phyloP scores from a whole-genome alignment of 2,888 invertebrate species.

The Apamea sordens region DNA sequence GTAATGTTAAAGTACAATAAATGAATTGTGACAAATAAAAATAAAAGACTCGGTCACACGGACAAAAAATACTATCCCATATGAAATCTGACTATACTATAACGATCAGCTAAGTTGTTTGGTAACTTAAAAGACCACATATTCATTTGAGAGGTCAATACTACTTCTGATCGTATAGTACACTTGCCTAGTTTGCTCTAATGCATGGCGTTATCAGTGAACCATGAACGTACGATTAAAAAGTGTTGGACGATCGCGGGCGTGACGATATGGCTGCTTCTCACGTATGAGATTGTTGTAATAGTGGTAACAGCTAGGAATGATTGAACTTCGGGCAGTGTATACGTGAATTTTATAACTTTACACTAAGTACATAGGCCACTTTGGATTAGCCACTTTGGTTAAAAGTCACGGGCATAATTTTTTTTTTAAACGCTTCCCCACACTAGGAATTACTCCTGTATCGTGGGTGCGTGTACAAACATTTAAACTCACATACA shows the following conservation, averaged over 20 bases:
- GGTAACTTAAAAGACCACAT: background rate
- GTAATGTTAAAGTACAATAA: too few species aligned
- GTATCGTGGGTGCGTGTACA: too few species aligned
- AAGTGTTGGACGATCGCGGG: constrained; percentile 16
- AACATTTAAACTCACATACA: too few species aligned
- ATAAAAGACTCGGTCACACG: background rate
- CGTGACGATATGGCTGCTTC: constrained; percentile 39
- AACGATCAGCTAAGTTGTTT: background rate
- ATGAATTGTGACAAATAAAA: background rate
- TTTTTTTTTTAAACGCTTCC: too few species aligned
- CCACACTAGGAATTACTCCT: too few species aligned
- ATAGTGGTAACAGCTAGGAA: constrained; percentile 6
- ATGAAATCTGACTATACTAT: background rate
- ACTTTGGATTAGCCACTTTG: background rate
- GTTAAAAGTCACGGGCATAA: background rate
- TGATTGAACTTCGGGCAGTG: background rate
- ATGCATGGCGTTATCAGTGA: constrained; percentile 13
- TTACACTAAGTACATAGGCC: background rate
- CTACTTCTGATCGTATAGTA: background rate
- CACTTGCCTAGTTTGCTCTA: background rate
- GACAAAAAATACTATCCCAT: background rate
- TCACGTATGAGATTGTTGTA: constrained; percentile 40
- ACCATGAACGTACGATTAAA: constrained; percentile 48
- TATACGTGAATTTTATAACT: background rate
- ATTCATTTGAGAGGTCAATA: background rate